Base-by-base conservation (phyloP, 2,797 vertebrate genomes). In the Tachyglossus aculeatus region DNA sequence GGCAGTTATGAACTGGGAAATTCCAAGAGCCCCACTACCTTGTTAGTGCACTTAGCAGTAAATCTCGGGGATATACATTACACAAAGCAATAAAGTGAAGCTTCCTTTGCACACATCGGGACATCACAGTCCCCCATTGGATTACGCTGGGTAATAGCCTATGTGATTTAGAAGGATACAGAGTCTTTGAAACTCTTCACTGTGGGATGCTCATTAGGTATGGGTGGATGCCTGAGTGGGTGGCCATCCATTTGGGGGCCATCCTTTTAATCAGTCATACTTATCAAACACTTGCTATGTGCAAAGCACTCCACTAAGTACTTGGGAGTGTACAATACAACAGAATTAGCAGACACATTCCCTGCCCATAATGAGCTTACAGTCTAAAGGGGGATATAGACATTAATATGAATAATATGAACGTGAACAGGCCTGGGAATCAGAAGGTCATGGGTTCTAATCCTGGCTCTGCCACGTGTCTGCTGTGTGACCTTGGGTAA, bases 1-100 rank as follows among this genome's bases (percentile, higher is more conserved):
- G 39, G 54, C 66, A 74, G 16, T 69, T 53, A 15, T 2, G 3
- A 60, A 55, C 54, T 40, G n/a, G 18, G 18, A 13, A 48, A 47
- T 61, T 72, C 76, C 36, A 45, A 22, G 75, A 63, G 43, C 37
- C 69, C 54, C 25, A 27, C 16, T 48, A 48, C 25, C 19, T 45
- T 21, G 13, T 8, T 21, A 16, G 16, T 34, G 6, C 31, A 54
- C 22, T 74, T 55, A 67, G 40, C 27, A 72, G 34, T 62, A 53
- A 59, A 81, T 44, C 51, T 44, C 10, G 22, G 43, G 25, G 53
- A 47, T 16, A 47, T 40, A 22, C n/a, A 3, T 71, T 53, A 18
- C 11, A 67, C 16, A 55, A 60, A 52, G 36, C 0, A 9, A 67
- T 65, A 52, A 62, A 71, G 19, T n/a, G 18, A 2, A 18, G 22